Base-by-base conservation (phyloP, 2,888 invertebrate species). In the Oligia strigilis region DNA sequence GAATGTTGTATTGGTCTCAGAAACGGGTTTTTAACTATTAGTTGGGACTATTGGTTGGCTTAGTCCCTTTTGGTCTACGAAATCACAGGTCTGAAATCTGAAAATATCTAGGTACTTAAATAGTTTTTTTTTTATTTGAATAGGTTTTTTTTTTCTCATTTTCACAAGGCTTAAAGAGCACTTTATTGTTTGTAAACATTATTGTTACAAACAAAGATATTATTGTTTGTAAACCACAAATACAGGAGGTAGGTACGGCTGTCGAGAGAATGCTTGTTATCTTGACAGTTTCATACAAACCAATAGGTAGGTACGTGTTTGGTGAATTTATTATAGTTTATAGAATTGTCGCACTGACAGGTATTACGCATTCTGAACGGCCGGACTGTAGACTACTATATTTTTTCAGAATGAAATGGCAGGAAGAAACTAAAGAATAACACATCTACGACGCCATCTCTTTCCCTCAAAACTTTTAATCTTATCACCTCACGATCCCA, bases 401-500 rank as follows among this genome's bases (percentile, higher is more conserved):
- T 14, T 52, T n/a, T 58, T 5, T 23, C 29, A 29, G 9, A 14
- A 66, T 23, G 0, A 64, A 49, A 49, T 36, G 5, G 23, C 49
- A 40, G 11, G 17, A 9, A 65, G 8, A 69, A 49, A 66, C 1
- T 40, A 29, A 52, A 23, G 49, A 52, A 17, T 8, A 14, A 23
- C 40, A 49, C 29, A 64, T 58, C 0, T 29, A 19, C 40, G 13
- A 13, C 49, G 49, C 13, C 49, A 49, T 46, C 49, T 49, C 4
- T 9, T 36, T 58, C 23, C 17, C 14, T 58, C 36, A n/a, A 70
- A 70, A 52, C 58, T 40, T n/a, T 58, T 58, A 58, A 83, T 64
- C 29, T 70, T 71, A 79, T 79, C 84, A 14, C 58, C 23, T 13
- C 6, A 55, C 60, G 58, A n/a, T n/a, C 11, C 58, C 58, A n/a